phyloP scores from a whole-genome alignment of 2,797 vertebrate genomes.

The Phylloscopus collybita region DNA sequence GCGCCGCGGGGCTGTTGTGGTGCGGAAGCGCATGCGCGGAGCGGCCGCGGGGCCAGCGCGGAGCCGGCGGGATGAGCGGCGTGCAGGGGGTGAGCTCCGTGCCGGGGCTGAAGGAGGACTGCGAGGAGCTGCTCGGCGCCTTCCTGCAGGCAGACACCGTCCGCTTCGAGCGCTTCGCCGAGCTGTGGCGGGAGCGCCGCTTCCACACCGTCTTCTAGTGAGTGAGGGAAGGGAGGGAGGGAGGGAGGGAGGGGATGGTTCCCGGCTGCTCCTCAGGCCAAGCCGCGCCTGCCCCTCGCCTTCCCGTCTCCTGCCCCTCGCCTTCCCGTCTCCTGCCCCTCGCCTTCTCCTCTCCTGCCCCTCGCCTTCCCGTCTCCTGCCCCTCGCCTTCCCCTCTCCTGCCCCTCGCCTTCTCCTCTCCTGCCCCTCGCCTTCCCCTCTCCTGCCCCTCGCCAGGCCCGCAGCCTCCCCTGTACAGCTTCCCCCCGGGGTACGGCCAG shows the following conservation, averaged over 20 bases:
- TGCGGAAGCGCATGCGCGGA: not conserved
- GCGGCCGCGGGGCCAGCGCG: not conserved
- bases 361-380: too few relatives aligned
- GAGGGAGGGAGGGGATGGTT: not conserved
- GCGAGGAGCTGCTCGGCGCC: constrained; percentile 82
- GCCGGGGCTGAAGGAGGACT: constrained; percentile 80
- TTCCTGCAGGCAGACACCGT: constrained; percentile 86
- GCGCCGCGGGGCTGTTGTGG: rapidly evolving
- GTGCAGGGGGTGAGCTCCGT: constrained; percentile 61
- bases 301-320: too few relatives aligned
- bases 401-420: too few relatives aligned
- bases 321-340: too few relatives aligned
- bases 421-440: too few relatives aligned
- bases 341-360: not conserved
- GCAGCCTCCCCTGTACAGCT: not conserved
- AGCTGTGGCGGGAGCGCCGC: constrained; percentile 87
- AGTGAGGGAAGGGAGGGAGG: not conserved
- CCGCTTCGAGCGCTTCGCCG: constrained; percentile 87
- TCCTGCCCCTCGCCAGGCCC: not conserved
- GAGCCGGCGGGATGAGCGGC: not conserved
- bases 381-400: too few relatives aligned
- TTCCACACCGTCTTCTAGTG: constrained; percentile 89
- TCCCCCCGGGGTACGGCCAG: rapidly evolving
- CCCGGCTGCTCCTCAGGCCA: not conserved
- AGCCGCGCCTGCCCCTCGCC: too few relatives aligned